Evolutionary conservation across 2,888 invertebrate genomes (phyloP), one percentile per base, ranked within the genome.

Genomic region (Hypolimnas misippus): DNA sequence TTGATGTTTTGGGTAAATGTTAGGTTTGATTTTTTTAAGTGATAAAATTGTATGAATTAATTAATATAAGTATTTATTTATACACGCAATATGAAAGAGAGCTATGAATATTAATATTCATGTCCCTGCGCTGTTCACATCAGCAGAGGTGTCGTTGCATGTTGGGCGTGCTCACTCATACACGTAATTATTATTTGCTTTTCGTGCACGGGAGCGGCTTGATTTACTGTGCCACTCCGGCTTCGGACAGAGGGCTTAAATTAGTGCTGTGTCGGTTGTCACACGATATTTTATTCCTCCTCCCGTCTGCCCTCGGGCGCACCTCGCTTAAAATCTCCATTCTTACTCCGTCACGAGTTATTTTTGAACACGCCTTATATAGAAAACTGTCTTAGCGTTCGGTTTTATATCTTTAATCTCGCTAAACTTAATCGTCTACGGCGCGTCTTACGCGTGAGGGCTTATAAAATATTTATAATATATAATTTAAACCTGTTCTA

Each of bases 201-300:
- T 83, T 79, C 80, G 81, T 83, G 82, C 74, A 75, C 85, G 78
- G 88, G 85, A 85, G 86, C 82, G 84, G 83, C 87, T 81, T 89
- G 89, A 89, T 89, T 89, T 88, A 91, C 83, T 69, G 82, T 54
- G 56, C 73, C 78, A 78, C 82, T 80, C 77, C 74, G 77, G 73
- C 81, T 76, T 78, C 72, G 78, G 78, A 73, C 79, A 80, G 82
- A 86, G 81, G 79, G 81, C 78, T 86, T 89, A 85, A 90, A 88
- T 90, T 89, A 88, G 84, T 85, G 81, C 79, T 78, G 79, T 82
- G 86, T 84, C 84, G 82, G 84, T 82, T 89, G 87, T 89, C 88
- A 84, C 84, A 83, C 79, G 78, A 84, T 80, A 83, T 86, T 84
- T 89, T 86, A 83, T 87, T 85, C 76, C 78, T 82, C 76, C 79